Evolutionary conservation across 2,888 invertebrate species (phyloP).

Genomic region (Quadriops clusia): DNA sequence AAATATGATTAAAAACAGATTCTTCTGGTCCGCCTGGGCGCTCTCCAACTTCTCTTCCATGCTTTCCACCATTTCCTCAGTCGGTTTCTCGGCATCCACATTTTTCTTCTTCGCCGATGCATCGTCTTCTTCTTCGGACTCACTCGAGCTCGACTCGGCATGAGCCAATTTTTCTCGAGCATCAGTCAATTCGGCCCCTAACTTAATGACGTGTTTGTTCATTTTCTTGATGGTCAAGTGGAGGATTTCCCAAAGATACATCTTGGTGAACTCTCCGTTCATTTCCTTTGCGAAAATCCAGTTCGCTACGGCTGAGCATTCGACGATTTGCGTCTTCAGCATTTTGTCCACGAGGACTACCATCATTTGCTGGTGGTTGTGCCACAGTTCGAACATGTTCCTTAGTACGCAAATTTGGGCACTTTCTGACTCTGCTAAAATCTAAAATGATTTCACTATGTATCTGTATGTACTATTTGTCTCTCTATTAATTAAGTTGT

Average conservation of each 20-base stretch:
- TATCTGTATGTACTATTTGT: not conserved
- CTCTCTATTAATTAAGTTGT: no score
- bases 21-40: conserved; percentile 93
- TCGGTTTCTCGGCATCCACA: conserved; percentile 48
- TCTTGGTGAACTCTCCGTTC: conserved; percentile 81
- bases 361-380: conserved; percentile 93
- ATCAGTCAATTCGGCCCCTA: conserved; percentile 68
- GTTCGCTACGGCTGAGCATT: conserved; percentile 92
- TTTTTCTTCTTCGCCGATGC: conserved; percentile 31
- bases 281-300: conserved; percentile 97
- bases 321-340: conserved; percentile 92
- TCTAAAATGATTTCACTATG: conserved; percentile 37
- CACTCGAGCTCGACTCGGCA: conserved; percentile 70
- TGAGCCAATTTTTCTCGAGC: conserved; percentile 77
- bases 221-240: conserved; percentile 93
- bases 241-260: conserved; percentile 93
- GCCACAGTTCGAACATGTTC: conserved; percentile 93
- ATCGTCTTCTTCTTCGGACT: conserved; percentile 61
- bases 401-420: conserved; percentile 89
- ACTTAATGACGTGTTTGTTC: conserved; percentile 85
- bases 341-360: conserved; percentile 92
- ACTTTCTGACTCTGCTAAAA: conserved; percentile 85
- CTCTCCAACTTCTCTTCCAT: conserved; percentile 93
- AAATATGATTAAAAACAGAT: conserved; percentile 91
- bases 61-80: conserved; percentile 79